Conservation (phyloP, 2,797 vertebrate species). For the Spinibarbus caldwelli region DNA sequence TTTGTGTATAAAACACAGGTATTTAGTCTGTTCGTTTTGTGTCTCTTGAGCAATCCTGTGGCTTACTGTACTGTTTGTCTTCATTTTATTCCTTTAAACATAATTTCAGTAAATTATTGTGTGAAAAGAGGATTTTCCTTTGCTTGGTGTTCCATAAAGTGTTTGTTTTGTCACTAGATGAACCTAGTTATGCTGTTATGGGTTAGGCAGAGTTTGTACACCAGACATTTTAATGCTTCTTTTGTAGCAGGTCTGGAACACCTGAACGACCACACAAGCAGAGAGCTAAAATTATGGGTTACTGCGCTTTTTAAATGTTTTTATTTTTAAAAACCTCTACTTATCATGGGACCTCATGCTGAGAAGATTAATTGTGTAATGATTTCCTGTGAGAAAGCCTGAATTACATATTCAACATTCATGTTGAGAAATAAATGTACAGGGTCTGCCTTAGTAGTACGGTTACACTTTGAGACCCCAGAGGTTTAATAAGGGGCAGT, state of each 20-base stretch:
- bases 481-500: neutral
- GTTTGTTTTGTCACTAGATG: slow-evolving; percentile 28
- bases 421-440: slow-evolving; percentile 24
- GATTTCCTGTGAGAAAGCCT: slow-evolving; percentile 36
- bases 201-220: slow-evolving; percentile 30
- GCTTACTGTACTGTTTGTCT: slow-evolving; percentile 7
- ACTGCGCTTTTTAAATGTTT: slow-evolving; percentile 3
- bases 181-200: slow-evolving; percentile 9
- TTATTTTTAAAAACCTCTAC: slow-evolving; percentile 18
- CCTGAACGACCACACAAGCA: slow-evolving; percentile 53
- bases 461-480: neutral
- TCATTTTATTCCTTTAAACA: neutral
- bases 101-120: neutral
- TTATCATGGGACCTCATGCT: slow-evolving; percentile 16
- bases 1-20: neutral
- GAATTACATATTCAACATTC: neutral
- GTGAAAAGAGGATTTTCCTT: slow-evolving; percentile 7
- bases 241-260: slow-evolving; percentile 31
- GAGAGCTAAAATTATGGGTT: slow-evolving; percentile 40
- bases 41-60: slow-evolving; percentile 2
- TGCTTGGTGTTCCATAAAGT: neutral
- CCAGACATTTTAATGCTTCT: slow-evolving; percentile 43
- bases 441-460: neutral
- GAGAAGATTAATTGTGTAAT: slow-evolving; percentile 15
- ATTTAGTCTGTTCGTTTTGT: neutral